These are phyloP conservation scores for Ramazzottius varieornatus DNA, from an alignment of 2,888 invertebrate species.

Conservation along the genomic window DNA sequence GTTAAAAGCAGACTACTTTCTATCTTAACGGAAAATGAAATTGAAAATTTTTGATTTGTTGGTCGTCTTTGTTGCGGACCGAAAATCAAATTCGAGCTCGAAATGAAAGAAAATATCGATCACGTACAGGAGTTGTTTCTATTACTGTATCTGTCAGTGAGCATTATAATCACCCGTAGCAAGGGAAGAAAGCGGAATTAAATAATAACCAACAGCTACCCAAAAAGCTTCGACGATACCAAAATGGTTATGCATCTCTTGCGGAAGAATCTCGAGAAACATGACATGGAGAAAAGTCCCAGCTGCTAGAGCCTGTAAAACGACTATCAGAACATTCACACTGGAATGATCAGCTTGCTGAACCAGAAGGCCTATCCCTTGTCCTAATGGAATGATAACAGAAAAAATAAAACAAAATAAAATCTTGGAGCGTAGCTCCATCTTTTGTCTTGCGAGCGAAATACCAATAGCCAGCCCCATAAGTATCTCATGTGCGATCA, in stretches of 20 bases:
- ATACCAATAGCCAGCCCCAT: slow-evolving; percentile 17
- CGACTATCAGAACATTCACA: slow-evolving; percentile 12
- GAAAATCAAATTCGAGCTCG: no score
- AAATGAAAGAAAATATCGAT: no score
- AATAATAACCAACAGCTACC: neutral
- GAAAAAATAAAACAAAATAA: slow-evolving; percentile 13
- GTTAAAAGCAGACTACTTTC: no score
- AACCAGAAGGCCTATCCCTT: slow-evolving; percentile 11
- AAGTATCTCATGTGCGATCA: slow-evolving; percentile 15
- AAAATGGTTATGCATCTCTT: slow-evolving; percentile 7
- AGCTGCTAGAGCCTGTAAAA: slow-evolving; percentile 16
- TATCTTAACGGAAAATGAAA: no score
- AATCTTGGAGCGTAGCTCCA: slow-evolving; percentile 9
- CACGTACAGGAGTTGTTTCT: no score
- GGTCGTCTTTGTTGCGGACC: no score
- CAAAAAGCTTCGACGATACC: neutral
- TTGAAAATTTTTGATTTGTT: no score
- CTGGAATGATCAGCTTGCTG: slow-evolving; percentile 6
- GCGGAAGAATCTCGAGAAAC: slow-evolving; percentile 17
- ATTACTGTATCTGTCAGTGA: no score
- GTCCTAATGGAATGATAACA: slow-evolving; percentile 15
- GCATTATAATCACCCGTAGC: neutral
- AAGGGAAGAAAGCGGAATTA: neutral
- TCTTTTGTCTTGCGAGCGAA: slow-evolving; percentile 12
- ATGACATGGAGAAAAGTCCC: slow-evolving; percentile 19